Evolutionary conservation across 2,113 vertebrate species (phyloP).

Genomic region (Dromiciops gliroides): DNA sequence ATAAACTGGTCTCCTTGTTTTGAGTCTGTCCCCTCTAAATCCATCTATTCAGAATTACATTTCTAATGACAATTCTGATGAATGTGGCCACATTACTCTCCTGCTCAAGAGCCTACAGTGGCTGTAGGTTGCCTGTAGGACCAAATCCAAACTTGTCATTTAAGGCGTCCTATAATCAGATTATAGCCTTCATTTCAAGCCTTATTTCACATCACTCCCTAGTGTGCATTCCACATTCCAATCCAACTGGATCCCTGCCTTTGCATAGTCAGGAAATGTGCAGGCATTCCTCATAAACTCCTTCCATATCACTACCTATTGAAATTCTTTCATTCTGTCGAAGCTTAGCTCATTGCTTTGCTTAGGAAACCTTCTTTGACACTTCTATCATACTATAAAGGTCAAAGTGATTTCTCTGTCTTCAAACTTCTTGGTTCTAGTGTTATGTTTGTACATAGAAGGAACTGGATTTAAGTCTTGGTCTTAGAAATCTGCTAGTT

Average conservation of each 20-base stretch:
- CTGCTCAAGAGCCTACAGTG: background rate
- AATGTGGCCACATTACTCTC: background rate
- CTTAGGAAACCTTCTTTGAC: background rate
- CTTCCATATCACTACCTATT: background rate
- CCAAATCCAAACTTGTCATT: background rate
- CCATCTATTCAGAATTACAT: background rate
- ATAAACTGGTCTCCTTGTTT: background rate
- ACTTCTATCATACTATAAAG: background rate
- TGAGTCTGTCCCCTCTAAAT: background rate
- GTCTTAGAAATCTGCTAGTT: background rate
- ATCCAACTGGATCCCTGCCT: background rate
- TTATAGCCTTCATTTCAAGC: background rate
- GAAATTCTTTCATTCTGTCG: background rate
- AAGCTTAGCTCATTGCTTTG: background rate
- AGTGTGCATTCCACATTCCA: background rate
- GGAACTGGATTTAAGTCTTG: background rate
- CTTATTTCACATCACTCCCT: background rate
- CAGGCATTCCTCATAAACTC: background rate
- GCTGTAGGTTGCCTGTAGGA: background rate
- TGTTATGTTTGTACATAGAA: background rate
- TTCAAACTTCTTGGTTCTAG: background rate
- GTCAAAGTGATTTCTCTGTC: background rate
- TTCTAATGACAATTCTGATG: no score
- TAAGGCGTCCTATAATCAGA: background rate
- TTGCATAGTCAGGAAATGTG: background rate